Base-by-base conservation (phyloP, 2,797 vertebrate species). In the Lycodopsis pacificus region DNA sequence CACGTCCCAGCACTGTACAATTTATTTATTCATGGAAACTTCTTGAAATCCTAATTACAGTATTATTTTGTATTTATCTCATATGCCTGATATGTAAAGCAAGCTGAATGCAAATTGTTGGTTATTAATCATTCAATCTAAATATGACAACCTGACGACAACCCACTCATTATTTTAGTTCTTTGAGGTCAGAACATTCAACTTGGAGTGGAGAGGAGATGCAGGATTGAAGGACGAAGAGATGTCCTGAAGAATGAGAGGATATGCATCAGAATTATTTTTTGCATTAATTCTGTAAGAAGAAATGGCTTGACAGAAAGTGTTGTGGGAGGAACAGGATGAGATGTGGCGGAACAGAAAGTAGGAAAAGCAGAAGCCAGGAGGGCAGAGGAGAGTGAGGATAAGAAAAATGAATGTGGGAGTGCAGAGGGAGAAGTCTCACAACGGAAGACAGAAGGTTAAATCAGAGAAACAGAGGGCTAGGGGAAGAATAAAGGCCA, bases 181-280 rank as follows among this genome's bases (percentile, higher is more conserved):
- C 40, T 71, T 70, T 63, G 61, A 17, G n/a, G 58, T 4, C 15
- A 63, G 42, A 48, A 65, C 44, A 32, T 48, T 65, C 15, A n/a
- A 48, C 40, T 44, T 42, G 38, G 40, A 46, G 36, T 25, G n/a
- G 20, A 42, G 25, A 64, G 27, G 22, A 27, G 40, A 64, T 64
- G 40, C 38, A 44, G 22, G 22, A 27, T 44, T 8, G 1, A 64
- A 64, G 59, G 59, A 42, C 2, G n/a, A 40, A 44, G 61, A 27
- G 8, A 63, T 27, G 7, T n/a, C 46, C 19, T 4, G 46, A 49
- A 53, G 49, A 19, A 46, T 36, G 13, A 30, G 14, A 56, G 25
- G 53, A 25, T 44, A 17, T 40, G 12, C 20, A 51, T 51, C n/a
- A 38, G 30, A 32, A 32, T 32, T 32, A 25, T 32, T 30, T 32